phyloP scores from a whole-genome alignment of 2,888 invertebrate species.

The Tryphoninae sp. region DNA sequence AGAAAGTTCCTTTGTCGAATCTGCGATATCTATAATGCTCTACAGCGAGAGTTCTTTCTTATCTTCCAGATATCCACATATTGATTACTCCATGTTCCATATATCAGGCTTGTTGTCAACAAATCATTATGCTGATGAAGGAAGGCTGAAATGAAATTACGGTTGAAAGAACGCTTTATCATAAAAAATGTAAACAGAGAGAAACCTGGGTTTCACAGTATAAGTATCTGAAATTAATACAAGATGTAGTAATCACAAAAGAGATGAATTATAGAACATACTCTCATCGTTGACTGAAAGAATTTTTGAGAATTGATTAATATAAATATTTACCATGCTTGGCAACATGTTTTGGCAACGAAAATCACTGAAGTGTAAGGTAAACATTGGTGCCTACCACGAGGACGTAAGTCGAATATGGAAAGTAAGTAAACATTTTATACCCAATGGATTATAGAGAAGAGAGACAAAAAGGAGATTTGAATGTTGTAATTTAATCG shows the following conservation, averaged over 20 bases:
- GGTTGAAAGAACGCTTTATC: neutral
- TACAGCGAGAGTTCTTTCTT: too few species aligned
- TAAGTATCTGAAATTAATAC: constrained; percentile 56
- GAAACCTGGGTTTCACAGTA: constrained; percentile 13
- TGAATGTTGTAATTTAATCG: too few species aligned
- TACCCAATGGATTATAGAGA: constrained; percentile 14
- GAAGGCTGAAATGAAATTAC: too few species aligned
- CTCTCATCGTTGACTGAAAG: too few species aligned
- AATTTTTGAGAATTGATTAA: neutral
- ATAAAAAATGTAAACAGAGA: constrained; percentile 7
- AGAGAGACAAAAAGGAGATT: too few species aligned
- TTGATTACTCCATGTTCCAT: too few species aligned
- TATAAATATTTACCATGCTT: neutral
- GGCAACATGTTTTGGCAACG: neutral
- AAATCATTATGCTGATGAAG: neutral
- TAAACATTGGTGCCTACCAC: neutral
- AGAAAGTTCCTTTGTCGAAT: too few species aligned
- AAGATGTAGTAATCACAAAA: constrained; percentile 29
- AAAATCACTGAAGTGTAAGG: neutral
- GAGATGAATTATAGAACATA: too few species aligned
- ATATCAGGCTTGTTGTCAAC: too few species aligned
- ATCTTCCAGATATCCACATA: too few species aligned
- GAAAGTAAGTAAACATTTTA: neutral
- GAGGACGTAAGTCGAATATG: neutral
- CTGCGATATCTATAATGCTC: too few species aligned